Evolutionary conservation across 2,113 vertebrate genomes (phyloP).

Genomic region (rat (Rattus norvegicus)): DNA sequence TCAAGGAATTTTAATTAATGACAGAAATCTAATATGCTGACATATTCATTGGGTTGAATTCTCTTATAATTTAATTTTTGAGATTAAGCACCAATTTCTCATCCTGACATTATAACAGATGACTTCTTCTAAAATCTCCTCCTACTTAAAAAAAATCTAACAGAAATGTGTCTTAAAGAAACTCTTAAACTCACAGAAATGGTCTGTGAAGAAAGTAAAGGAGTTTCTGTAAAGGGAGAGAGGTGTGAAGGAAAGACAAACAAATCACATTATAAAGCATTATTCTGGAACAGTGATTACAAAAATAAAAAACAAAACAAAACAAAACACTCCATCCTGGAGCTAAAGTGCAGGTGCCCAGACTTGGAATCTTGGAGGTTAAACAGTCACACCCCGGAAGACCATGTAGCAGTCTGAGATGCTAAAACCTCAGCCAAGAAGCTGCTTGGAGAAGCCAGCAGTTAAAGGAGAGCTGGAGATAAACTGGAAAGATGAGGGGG

Average conservation of each 20-base stretch:
- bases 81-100: slow-evolving; percentile 2
- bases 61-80: slow-evolving; percentile 4
- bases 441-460: neutral
- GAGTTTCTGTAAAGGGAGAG: neutral
- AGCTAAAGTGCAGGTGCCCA: neutral
- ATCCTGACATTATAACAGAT: neutral
- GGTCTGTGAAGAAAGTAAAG: neutral
- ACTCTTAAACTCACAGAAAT: neutral
- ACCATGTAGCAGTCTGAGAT: neutral
- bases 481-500: neutral
- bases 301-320: neutral
- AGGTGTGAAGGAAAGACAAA: neutral
- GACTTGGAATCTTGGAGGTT: neutral
- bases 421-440: neutral
- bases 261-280: neutral
- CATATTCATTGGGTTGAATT: slow-evolving; percentile 4
- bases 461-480: neutral
- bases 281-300: neutral
- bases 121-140: slow-evolving; percentile 1
- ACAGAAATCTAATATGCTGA: neutral
- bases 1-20: neutral
- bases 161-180: neutral
- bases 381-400: neutral
- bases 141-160: neutral
- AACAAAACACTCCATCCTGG: neutral